Evolutionary conservation across 1,140 invertebrate species (phyloP).

Genomic region (Pectinophora gossypiella): DNA sequence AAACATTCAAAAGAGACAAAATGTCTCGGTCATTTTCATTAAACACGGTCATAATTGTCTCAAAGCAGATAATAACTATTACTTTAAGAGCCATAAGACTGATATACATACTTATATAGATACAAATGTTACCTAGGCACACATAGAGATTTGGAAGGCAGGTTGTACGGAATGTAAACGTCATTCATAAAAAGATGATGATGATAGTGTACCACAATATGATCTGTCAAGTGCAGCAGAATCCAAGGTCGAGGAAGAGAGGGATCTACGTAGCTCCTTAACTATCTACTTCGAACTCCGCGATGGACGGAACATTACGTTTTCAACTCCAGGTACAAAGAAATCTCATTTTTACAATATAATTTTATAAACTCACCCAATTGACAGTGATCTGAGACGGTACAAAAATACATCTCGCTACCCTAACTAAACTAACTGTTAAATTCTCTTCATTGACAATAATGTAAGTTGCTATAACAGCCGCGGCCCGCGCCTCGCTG

Average conservation of each 20-base stretch:
- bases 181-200: too few relatives aligned
- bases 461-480: conserved; percentile 19
- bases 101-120: too few relatives aligned
- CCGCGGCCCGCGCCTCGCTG: conserved; percentile 35
- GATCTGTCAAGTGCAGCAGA: too few relatives aligned
- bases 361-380: conserved; percentile 19
- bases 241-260: conserved; percentile 11
- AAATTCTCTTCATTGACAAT: conserved; percentile 22
- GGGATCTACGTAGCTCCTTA: conserved; percentile 48
- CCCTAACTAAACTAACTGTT: conserved; percentile 50
- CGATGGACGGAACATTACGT: conserved; percentile 59
- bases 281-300: conserved; percentile 55
- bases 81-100: too few relatives aligned
- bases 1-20: too few relatives aligned
- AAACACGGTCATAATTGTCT: too few relatives aligned
- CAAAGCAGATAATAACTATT: too few relatives aligned
- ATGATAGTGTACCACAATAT: too few relatives aligned
- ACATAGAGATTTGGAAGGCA: too few relatives aligned
- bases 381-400: conserved; percentile 48
- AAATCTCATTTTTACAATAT: conserved; percentile 23
- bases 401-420: conserved; percentile 71
- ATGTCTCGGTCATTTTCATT: too few relatives aligned
- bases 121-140: too few relatives aligned
- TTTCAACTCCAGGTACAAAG: conserved; percentile 51
- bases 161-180: too few relatives aligned